Evolutionary conservation across 1,140 invertebrate species (phyloP).

Genomic region (Drosophila bifasciata): DNA sequence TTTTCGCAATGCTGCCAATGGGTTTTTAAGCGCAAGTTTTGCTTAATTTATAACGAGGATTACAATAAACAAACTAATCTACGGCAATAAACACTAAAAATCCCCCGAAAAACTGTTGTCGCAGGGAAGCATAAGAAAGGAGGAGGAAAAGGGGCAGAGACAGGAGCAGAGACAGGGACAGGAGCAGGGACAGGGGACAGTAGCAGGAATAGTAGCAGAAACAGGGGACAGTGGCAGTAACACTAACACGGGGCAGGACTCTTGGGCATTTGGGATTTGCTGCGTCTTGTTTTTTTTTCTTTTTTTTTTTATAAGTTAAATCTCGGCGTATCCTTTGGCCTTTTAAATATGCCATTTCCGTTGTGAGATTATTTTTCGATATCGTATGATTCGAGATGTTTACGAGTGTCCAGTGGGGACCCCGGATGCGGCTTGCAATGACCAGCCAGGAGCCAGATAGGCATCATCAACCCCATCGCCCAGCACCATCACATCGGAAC

Average conservation of each 20-base stretch:
- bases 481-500: not conserved
- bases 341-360: constrained; percentile 82
- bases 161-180: not conserved
- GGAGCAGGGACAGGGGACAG: constrained; percentile 20
- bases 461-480: constrained; percentile 42
- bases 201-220: no score
- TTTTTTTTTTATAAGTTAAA: constrained; percentile 70
- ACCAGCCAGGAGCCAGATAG: constrained; percentile 57
- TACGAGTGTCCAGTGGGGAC: constrained; percentile 69
- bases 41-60: constrained; percentile 81
- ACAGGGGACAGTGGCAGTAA: no score
- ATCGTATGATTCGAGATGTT: constrained; percentile 77
- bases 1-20: constrained; percentile 25
- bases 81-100: constrained; percentile 81
- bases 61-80: constrained; percentile 83
- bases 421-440: constrained; percentile 27
- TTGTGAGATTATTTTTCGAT: constrained; percentile 80
- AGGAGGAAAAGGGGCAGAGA: constrained; percentile 3
- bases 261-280: constrained; percentile 32
- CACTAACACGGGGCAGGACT: constrained; percentile 26
- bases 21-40: constrained; percentile 76
- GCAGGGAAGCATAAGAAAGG: not conserved
- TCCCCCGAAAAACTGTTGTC: constrained; percentile 65
- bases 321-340: constrained; percentile 73
- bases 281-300: constrained; percentile 1